Base-by-base conservation (phyloP, 1,140 invertebrate genomes). In the Riptortus pedestris region DNA sequence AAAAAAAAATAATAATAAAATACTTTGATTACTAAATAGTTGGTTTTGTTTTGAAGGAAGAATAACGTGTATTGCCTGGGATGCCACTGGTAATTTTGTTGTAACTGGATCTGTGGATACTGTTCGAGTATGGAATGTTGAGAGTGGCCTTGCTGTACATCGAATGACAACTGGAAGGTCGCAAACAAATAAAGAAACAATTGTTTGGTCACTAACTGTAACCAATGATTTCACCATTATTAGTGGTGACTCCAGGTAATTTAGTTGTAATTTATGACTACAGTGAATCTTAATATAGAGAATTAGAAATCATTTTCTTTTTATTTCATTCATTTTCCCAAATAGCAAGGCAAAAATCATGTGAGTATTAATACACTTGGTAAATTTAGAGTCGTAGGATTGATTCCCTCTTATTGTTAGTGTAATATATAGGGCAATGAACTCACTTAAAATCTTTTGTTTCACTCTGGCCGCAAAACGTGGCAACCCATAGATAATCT, bases 1-100 rank as follows among this genome's bases (percentile, higher is more conserved):
- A 38, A 14, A 7, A 38, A 38, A 38, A n/a, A n/a, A n/a, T n/a
- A n/a, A n/a, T n/a, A n/a, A n/a, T n/a, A n/a, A n/a, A n/a, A n/a
- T n/a, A n/a, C n/a, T n/a, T n/a, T 38, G 31, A 38, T 38, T 5
- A 5, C 5, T 5, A 38, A 38, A 38, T 38, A 7, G 31, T 38
- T 38, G 5, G 14, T n/a, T 38, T 38, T 38, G 31, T 38, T 67
- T 70, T 63, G 43, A 64, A 81, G 80, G 90, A 16, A 78, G 90
- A 65, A 90, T 96, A 65, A 74, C 96, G 28, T 93, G 88, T 68
- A 79, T 94, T 22, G 87, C 87, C 71, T 97, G 91, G 84, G 84
- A 93, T 71, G 77, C 79, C 22, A 78, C 79, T 27, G 90, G 88
- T 38, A 80, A 86, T 65, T 81, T 84, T 69, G 80, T 97, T 59